Evolutionary conservation across 2,888 invertebrate genomes (phyloP).

Genomic region (Nymphalis urticae): DNA sequence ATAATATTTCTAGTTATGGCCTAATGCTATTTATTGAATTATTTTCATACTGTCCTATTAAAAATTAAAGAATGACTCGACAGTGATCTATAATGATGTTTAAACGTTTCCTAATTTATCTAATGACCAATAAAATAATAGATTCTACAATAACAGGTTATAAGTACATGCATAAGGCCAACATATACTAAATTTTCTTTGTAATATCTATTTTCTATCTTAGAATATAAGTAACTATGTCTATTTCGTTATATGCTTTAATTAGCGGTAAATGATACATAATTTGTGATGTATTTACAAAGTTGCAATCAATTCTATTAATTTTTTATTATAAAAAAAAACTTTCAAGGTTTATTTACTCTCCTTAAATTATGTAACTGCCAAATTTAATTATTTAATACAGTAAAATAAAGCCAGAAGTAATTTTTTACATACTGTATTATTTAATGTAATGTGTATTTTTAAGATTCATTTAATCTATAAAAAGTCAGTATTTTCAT

Average conservation of each 20-base stretch:
- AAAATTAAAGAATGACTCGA: neutral
- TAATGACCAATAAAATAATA: neutral
- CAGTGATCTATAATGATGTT: neutral
- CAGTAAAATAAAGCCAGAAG: neutral
- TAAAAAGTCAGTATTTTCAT: constrained; percentile 12
- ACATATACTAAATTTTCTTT: neutral
- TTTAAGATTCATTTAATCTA: neutral
- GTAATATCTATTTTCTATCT: constrained; percentile 20
- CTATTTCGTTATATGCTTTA: constrained; percentile 46
- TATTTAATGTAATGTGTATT: neutral
- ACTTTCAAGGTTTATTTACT: no score
- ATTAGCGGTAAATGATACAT: constrained; percentile 34
- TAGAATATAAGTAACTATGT: constrained; percentile 35
- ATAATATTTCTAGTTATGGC: constrained; percentile 26
- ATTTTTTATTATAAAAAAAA: neutral
- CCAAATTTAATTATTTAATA: no score
- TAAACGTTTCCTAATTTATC: neutral
- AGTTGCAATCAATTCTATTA: constrained; percentile 1
- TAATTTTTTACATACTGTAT: neutral
- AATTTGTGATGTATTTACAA: constrained; percentile 14
- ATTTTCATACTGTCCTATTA: neutral
- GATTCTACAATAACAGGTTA: neutral
- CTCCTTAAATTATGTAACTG: no score
- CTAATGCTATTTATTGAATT: constrained; percentile 21
- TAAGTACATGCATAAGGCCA: neutral